Percentiles rank a stretch among this genome's conserved stretches.
Evolutionary conservation across 1,140 invertebrate genomes (phyloP).

Genomic region (Anoplophora glabripennis): DNA sequence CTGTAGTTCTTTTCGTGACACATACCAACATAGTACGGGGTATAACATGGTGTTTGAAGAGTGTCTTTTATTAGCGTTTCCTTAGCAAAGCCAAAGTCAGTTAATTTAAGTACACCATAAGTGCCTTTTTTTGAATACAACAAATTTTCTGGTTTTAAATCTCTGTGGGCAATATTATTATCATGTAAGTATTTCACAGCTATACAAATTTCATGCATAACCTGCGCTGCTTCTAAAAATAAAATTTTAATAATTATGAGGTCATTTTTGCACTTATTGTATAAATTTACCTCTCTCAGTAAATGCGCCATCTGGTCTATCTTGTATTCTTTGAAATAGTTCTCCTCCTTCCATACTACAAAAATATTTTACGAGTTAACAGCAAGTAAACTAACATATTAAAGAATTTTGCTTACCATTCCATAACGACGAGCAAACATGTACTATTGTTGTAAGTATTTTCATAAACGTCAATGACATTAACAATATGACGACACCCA

Average conservation of each 20-base stretch:
- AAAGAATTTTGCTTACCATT: slow-evolving; percentile 68
- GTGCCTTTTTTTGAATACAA: slow-evolving; percentile 71
- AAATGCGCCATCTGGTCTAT: slow-evolving; percentile 87
- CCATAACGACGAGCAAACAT: slow-evolving; percentile 95
- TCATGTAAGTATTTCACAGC: slow-evolving; percentile 95
- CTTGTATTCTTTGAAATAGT: slow-evolving; percentile 94
- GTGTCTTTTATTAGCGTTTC: slow-evolving; percentile 82
- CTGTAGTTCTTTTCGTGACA: slow-evolving; percentile 20
- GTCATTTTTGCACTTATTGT: background rate
- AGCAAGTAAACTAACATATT: background rate
- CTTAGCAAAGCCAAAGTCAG: slow-evolving; percentile 99
- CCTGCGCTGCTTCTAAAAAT: slow-evolving; percentile 78
- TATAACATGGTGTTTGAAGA: slow-evolving; percentile 96
- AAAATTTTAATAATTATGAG: background rate
- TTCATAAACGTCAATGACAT: slow-evolving; percentile 93
- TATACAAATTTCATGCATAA: slow-evolving; percentile 94
- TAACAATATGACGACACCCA: slow-evolving; percentile 89
- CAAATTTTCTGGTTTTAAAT: slow-evolving; percentile 93
- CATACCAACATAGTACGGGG: slow-evolving; percentile 95
- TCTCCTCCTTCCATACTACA: slow-evolving; percentile 94
- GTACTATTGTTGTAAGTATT: slow-evolving; percentile 87
- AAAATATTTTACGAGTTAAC: slow-evolving; percentile 27
- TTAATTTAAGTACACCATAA: slow-evolving; percentile 86
- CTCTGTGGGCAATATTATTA: slow-evolving; percentile 94
- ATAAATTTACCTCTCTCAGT: slow-evolving; percentile 79